Conservation (phyloP, 1,140 invertebrate genomes). For the Diuraphis noxia region DNA sequence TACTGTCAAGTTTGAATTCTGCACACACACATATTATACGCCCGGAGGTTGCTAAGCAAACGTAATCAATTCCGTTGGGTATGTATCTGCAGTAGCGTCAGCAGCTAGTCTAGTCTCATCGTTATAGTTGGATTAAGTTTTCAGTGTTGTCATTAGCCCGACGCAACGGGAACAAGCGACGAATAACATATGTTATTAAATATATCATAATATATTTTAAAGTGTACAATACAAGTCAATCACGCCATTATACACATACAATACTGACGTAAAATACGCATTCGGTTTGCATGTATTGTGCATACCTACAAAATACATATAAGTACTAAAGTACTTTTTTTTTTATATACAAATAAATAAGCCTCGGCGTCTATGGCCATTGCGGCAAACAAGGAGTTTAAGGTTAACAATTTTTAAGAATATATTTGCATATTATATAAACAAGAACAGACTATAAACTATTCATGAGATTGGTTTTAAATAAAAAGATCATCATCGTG, state of each 20-base stretch:
- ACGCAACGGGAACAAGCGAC: not conserved
- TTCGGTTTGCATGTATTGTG: too few species aligned
- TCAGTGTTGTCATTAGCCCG: not conserved
- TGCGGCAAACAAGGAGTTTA: too few species aligned
- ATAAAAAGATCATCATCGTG: too few species aligned
- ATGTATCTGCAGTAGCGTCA: not conserved
- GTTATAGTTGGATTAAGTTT: constrained; percentile 11
- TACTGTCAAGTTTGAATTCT: not conserved
- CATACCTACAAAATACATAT: too few species aligned
- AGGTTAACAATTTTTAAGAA: too few species aligned
- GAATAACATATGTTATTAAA: not conserved
- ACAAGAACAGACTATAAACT: too few species aligned
- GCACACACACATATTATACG: not conserved
- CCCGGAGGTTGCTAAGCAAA: not conserved
- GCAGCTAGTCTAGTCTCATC: not conserved
- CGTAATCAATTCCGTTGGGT: not conserved
- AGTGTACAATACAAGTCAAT: not conserved
- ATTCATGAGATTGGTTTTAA: too few species aligned
- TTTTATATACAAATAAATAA: too few species aligned
- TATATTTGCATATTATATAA: too few species aligned
- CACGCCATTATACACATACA: not conserved
- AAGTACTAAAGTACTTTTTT: too few species aligned
- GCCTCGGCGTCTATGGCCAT: too few species aligned
- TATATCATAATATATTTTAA: not conserved
- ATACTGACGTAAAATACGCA: not conserved